Base-by-base conservation (phyloP, 2,113 vertebrate genomes). In the Nannobrachium achirus region DNA sequence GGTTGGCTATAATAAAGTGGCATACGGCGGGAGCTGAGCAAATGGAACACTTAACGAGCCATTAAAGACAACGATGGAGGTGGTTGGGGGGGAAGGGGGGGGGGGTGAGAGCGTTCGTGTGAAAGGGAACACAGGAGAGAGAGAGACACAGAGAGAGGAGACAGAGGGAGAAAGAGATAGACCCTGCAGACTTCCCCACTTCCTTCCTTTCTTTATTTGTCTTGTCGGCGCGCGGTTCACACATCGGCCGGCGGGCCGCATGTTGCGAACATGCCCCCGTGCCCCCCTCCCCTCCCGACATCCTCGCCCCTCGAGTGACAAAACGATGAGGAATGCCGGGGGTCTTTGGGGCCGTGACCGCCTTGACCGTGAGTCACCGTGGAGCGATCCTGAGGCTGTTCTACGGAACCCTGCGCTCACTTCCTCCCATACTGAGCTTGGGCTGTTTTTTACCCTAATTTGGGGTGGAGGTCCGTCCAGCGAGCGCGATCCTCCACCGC, bases 401-500 rank as follows among this genome's bases (percentile, higher is more conserved):
- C 25, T 33, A 81, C 68, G 71, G 61, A 33, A 33, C 25, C 75
- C 73, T 73, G 56, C 40, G 38, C 63, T 67, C 25, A 33, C 63
- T 72, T 86, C 58, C 60, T 61, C 69, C 75, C 68, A 56, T 44
- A 75, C n/a, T n/a, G n/a, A n/a, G n/a, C n/a, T n/a, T n/a, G n/a
- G n/a, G n/a, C n/a, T 82, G 71, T 20, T 79, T 86, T 87, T 77
- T 14, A 38, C 56, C 87, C 82, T 78, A 86, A 88, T 86, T 89
- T 86, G 84, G 87, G 74, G 71, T 67, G 86, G 79, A 86, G 79
- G 80, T 83, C 60, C 57, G 70, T 65, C 65, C n/a, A 79, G 75
- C 52, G 75, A 56, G 57, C 61, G 57, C 19, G 56, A 68, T 19
- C 69, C 46, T 46, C 63, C 19, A 75, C 69, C 81, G 69, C 59